These are phyloP conservation scores for Entomobrya multifasciata DNA, from an alignment of 2,888 invertebrate species.

Conservation along the genomic window DNA sequence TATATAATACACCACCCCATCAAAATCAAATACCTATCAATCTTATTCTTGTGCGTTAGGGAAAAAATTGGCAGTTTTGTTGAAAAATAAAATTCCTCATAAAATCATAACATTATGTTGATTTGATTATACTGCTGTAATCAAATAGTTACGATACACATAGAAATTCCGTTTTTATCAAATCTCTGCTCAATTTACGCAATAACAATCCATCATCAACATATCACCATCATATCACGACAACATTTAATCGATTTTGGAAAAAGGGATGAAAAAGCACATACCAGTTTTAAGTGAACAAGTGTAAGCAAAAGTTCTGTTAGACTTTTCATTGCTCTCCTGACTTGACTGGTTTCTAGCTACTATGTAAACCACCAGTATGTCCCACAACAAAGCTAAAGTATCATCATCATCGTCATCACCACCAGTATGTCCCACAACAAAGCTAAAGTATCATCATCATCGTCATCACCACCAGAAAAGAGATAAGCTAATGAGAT, in stretches of 20 bases:
- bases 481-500: constrained; percentile 68
- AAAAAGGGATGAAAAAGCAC: not conserved
- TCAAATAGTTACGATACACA: too few relatives aligned
- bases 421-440: not conserved
- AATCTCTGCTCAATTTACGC: not conserved
- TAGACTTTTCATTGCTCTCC: not conserved
- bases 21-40: constrained; percentile 24
- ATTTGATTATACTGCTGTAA: too few relatives aligned
- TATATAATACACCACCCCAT: not conserved
- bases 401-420: constrained; percentile 19
- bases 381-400: not conserved
- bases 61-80: too few relatives aligned
- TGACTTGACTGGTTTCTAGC: not conserved
- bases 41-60: not conserved
- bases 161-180: not conserved
- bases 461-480: not conserved
- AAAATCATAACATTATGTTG: too few relatives aligned
- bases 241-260: constrained; percentile 14
- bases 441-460: constrained; percentile 28
- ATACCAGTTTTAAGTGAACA: not conserved
- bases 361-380: not conserved
- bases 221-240: not conserved
- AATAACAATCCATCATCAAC: constrained; percentile 20
- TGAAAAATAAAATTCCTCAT: too few relatives aligned
- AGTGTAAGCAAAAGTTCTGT: not conserved